phyloP scores from a whole-genome alignment of 2,113 vertebrate genomes.

The Takifugu bimaculatus region DNA sequence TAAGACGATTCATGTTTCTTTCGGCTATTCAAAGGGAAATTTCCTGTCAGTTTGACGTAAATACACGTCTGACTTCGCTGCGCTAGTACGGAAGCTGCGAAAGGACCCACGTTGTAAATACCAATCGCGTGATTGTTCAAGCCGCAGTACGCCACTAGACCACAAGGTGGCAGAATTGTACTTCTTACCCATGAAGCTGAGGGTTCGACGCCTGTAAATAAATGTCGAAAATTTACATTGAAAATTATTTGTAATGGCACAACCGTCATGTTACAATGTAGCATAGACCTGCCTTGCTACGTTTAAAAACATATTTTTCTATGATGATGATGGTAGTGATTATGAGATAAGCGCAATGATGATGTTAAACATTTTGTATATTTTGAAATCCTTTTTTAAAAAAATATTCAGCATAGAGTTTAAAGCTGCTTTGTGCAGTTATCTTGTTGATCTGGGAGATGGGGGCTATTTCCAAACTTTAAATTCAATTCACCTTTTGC shows the following conservation, averaged over 20 bases:
- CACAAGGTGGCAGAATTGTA: conserved; percentile 41
- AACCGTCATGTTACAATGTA: too few species aligned
- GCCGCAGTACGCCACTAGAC: neutral
- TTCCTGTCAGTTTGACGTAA: conserved; percentile 23
- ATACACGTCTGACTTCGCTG: conserved; percentile 66
- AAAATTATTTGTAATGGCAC: too few species aligned
- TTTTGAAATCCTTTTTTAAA: too few species aligned
- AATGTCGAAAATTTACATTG: neutral
- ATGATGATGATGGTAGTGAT: too few species aligned
- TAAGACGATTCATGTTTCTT: neutral
- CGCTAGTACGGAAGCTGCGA: conserved; percentile 57
- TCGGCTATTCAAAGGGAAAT: neutral
- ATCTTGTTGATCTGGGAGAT: neutral
- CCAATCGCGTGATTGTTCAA: neutral
- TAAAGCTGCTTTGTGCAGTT: neutral
- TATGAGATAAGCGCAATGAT: too few species aligned
- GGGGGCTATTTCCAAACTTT: neutral
- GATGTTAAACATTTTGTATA: too few species aligned
- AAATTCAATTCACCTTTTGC: neutral
- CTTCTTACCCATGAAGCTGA: neutral
- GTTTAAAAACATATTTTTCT: too few species aligned
- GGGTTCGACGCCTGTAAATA: neutral
- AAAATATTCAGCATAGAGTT: neutral
- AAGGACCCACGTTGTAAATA: conserved; percentile 22
- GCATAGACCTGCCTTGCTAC: too few species aligned